Conservation (phyloP, 2,888 invertebrate species). For the Drosophila planitibia region DNA sequence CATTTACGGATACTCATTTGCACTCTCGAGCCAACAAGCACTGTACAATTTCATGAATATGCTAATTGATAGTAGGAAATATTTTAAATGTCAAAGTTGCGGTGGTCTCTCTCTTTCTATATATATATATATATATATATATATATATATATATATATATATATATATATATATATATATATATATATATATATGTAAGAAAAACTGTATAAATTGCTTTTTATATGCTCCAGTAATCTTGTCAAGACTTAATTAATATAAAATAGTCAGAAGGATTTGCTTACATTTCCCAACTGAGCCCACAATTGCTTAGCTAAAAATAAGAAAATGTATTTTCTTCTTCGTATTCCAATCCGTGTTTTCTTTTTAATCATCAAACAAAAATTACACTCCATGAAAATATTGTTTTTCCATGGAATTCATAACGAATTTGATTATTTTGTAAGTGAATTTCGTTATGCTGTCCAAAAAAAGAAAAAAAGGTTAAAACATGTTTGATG, state of each 20-base stretch:
- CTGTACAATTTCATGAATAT: conserved; percentile 44
- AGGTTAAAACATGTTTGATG: not conserved
- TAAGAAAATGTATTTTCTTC: not conserved
- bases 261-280: not conserved
- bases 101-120: not conserved
- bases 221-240: not conserved
- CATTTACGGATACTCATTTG: conserved; percentile 21
- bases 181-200: not conserved
- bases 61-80: conserved; percentile 39
- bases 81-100: conserved; percentile 9
- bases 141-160: not conserved
- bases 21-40: not conserved
- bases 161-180: not conserved
- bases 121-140: not conserved
- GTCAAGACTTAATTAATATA: conserved; percentile 1
- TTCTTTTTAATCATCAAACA: not conserved
- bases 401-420: not conserved
- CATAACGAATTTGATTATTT: not conserved
- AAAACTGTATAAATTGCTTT: conserved; percentile 5
- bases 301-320: not conserved
- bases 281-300: not conserved
- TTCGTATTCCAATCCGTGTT: not conserved
- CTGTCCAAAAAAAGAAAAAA: not conserved
- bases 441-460: not conserved
- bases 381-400: not conserved